Evolutionary conservation across 2,888 invertebrate genomes (phyloP), one percentile per base, ranked within the genome.

Genomic region (Hypena proboscidalis): DNA sequence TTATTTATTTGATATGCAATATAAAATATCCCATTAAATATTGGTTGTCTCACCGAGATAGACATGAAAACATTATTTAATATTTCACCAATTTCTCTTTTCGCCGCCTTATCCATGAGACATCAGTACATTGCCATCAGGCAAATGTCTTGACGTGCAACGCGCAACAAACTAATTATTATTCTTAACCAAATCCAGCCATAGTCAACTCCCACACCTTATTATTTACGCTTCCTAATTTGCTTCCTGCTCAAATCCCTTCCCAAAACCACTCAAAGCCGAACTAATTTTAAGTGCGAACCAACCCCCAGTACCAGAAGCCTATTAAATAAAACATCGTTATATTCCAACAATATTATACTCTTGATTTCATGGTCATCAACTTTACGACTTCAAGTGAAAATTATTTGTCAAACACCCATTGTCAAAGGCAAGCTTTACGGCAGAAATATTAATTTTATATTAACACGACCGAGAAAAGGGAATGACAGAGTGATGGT

Each of bases 401-500:
- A 77, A 73, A 73, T 74, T 65, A 72, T 69, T 72, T 73, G 70
- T 74, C 70, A 74, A 74, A 74, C 70, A 68, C 56, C 44, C 45
- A 61, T 62, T 70, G 73, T 73, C 55, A 58, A 54, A 55, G 42
- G 60, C 56, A 42, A 47, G 36, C 8, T 70, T 76, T 72, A 30
- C 11, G 69, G 70, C 74, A 72, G 56, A 80, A 79, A 80, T 83
- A 89, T 88, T 87, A 88, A 90, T 85, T 87, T 85, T 77, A 85
- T 85, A 89, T 87, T 87, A 88, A 76, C 75, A 72, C 67, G 58
- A 61, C 78, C 74, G 75, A 85, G 84, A 89, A 87, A 84, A 80
- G 83, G 85, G 85, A 88, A 85, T 83, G 90, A 90, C 90, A 88
- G 76, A 64, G 70, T 49, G 74, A 77, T 74, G 77, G 63, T 86